phyloP scores from a whole-genome alignment of 1,140 invertebrate species.

The Oreohelix idahoensis region DNA sequence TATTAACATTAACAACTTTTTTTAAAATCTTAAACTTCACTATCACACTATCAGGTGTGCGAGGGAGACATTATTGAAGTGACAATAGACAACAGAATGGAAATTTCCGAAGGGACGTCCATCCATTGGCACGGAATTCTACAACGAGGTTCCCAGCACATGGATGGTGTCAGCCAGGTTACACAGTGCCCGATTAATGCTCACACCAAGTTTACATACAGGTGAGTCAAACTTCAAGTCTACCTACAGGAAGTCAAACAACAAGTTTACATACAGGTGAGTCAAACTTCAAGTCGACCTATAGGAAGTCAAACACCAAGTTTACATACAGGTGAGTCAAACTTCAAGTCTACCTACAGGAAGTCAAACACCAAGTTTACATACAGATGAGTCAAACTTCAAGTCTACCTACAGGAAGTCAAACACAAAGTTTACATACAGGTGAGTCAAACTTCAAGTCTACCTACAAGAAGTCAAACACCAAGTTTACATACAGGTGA shows the following conservation, averaged over 20 bases:
- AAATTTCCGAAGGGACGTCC: constrained; percentile 66
- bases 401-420: too few species aligned
- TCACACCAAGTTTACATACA: constrained; percentile 72
- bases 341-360: too few species aligned
- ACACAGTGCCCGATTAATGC: constrained; percentile 47
- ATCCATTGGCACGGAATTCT: constrained; percentile 49
- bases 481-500: too few species aligned
- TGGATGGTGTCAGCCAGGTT: constrained; percentile 43
- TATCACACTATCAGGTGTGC: constrained; percentile 43
- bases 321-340: constrained; percentile 74
- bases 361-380: constrained; percentile 74
- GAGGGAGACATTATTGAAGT: constrained; percentile 46
- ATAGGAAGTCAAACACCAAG: too few species aligned
- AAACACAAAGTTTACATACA: too few species aligned
- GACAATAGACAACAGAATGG: constrained; percentile 43
- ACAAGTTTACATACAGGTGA: constrained; percentile 72
- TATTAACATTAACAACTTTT: too few species aligned
- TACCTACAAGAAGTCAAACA: too few species aligned
- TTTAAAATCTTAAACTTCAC: too few species aligned
- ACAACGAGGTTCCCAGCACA: constrained; percentile 33
- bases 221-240: too few species aligned
- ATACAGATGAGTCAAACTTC: constrained; percentile 48
- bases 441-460: too few species aligned
- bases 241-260: too few species aligned
- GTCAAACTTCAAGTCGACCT: too few species aligned